Percentiles rank a stretch among this genome's conserved stretches.
Conservation (phyloP, 1,140 invertebrate genomes). For the Calycopis cecrops region DNA sequence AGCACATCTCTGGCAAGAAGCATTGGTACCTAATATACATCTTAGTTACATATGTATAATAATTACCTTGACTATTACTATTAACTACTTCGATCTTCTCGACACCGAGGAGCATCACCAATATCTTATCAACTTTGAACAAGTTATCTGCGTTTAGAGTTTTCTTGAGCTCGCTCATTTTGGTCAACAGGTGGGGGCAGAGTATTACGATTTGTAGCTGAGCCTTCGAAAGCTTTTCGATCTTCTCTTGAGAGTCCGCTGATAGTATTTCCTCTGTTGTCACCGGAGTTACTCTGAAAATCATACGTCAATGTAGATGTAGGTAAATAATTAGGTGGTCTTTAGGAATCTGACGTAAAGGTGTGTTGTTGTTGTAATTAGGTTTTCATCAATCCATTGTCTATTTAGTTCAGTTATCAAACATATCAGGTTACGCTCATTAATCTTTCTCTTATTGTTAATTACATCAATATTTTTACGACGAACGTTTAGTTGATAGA, state of each 20-base stretch:
- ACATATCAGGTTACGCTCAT: no score
- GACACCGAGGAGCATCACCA: constrained; percentile 87
- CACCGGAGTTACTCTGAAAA: constrained; percentile 81
- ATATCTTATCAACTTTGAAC: constrained; percentile 81
- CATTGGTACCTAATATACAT: not conserved
- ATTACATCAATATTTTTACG: no score
- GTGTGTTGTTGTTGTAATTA: no score
- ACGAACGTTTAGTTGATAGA: no score
- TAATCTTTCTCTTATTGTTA: no score
- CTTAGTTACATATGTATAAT: not conserved
- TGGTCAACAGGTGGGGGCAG: constrained; percentile 82
- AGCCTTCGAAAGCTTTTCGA: constrained; percentile 78
- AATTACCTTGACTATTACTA: constrained; percentile 51
- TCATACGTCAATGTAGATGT: constrained; percentile 18
- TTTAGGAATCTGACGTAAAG: no score
- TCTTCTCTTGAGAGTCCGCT: constrained; percentile 70
- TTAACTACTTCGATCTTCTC: constrained; percentile 52
- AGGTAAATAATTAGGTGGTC: no score
- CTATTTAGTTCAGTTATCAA: no score
- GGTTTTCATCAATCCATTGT: no score
- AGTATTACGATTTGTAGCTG: constrained; percentile 87
- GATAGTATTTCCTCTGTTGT: constrained; percentile 82
- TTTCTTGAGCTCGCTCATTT: constrained; percentile 75
- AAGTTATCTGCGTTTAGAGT: constrained; percentile 78
- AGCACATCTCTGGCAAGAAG: no score